Percentiles rank a stretch among this genome's conserved stretches.
Conservation (phyloP, 2,113 vertebrate genomes). For the Xyrauchen texanus region DNA sequence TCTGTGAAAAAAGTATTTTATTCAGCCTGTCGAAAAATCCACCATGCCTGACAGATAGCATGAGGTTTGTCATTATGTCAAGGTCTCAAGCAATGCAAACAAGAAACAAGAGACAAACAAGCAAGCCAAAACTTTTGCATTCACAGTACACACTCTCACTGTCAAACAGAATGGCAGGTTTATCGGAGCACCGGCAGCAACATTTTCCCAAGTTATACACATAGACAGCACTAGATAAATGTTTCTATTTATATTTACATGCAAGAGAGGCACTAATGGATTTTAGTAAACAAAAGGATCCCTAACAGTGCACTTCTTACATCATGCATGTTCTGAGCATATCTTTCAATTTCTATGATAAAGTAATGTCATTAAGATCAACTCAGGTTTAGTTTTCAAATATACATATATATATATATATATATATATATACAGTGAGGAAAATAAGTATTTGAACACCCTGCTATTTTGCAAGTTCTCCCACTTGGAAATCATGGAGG, state of each 20-base stretch:
- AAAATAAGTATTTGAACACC: no score
- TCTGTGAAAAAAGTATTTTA: no score
- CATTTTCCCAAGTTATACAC: background rate
- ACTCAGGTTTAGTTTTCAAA: no score
- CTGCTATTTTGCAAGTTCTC: no score
- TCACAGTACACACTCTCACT: background rate
- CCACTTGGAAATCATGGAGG: no score
- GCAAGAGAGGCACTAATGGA: background rate
- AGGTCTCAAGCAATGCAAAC: conserved; percentile 14
- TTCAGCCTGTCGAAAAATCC: background rate
- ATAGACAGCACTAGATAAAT: background rate
- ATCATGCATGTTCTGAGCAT: background rate
- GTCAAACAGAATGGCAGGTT: background rate
- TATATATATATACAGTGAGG: no score
- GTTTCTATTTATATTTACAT: background rate
- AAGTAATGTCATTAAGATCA: no score
- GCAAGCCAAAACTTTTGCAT: background rate
- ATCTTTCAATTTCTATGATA: no score
- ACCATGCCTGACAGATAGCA: background rate
- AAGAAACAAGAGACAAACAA: background rate
- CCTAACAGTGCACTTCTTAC: background rate
- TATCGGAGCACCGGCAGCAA: background rate
- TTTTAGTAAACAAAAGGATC: background rate
- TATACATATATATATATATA: no score
- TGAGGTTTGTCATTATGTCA: conserved; percentile 7